Evolutionary conservation across 2,888 invertebrate species (phyloP), one percentile per base, ranked within the genome.

Genomic region (Acleris laterana): DNA sequence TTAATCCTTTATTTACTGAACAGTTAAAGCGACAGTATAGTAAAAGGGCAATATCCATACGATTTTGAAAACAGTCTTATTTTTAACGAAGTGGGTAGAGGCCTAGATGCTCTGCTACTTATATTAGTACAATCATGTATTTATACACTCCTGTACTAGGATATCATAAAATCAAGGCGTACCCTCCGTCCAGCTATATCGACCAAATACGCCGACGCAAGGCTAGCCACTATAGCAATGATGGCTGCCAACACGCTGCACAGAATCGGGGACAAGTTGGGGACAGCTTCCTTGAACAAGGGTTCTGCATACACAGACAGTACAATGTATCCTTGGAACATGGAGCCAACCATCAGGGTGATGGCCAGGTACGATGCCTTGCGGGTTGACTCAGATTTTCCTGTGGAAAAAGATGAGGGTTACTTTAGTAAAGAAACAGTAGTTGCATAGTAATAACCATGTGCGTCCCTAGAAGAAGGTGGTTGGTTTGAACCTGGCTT

Each of bases 301-400:
- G 75, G 69, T 28, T 74, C 75, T 0, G 75, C 76, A 46, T 73
- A 77, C 17, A 77, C 76, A 49, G 73, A 73, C 3, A 77, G 65
- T 0, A 70, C 72, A 0, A 73, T 32, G n/a, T 73, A 68, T 1
- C 77, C 77, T 69, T 74, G 74, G 28, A 70, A 68, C 13, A 69
- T 70, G 5, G 70, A 64, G 5, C 68, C 7, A 0, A 68, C 22
- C 56, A 74, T 71, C 3, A 72, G 55, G 3, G 63, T 51, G 5
- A 72, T 11, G 0, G 48, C 38, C 7, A 64, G n/a, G 11, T 9
- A 11, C 1, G 42, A 2, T 0, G 59, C 64, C 38, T 59, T 59
- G 6, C 49, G 48, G 1, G 64, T 64, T 3, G 59, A 60, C 17
- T 1, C 13, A 1, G 64, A 60, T 1, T 25, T 49, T n/a, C 20